phyloP scores from a whole-genome alignment of 2,113 vertebrate species.

The Aix galericulata region DNA sequence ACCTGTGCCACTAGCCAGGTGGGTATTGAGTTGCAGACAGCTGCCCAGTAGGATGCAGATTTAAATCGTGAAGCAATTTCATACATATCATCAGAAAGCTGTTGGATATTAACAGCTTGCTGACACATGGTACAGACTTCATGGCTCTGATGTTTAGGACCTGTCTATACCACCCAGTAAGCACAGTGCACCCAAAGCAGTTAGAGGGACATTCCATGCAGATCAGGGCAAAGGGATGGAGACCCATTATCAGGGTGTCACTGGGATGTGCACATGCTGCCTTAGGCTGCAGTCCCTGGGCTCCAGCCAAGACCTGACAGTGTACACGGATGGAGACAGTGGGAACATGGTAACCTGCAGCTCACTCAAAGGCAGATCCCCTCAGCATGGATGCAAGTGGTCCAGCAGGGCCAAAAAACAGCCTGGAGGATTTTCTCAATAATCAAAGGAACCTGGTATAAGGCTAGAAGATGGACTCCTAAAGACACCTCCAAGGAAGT shows the following conservation, averaged over 20 bases:
- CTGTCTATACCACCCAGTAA: neutral
- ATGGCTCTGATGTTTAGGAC: neutral
- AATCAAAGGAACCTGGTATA: neutral
- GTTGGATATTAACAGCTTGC: neutral
- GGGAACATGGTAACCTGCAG: neutral
- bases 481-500: neutral
- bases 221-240: neutral
- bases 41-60: neutral
- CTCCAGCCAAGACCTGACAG: neutral
- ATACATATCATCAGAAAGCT: neutral
- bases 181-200: neutral
- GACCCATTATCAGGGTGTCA: rapidly evolving
- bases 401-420: neutral
- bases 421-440: neutral
- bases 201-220: neutral
- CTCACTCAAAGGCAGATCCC: neutral
- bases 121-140: neutral
- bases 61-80: neutral
- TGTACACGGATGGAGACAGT: rapidly evolving
- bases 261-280: neutral
- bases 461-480: neutral
- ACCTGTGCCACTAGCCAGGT: neutral
- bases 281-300: neutral
- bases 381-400: rapidly evolving
- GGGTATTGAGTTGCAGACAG: neutral